Conservation (phyloP, 2,888 invertebrate species). For the Bembecia ichneumoniformis region DNA sequence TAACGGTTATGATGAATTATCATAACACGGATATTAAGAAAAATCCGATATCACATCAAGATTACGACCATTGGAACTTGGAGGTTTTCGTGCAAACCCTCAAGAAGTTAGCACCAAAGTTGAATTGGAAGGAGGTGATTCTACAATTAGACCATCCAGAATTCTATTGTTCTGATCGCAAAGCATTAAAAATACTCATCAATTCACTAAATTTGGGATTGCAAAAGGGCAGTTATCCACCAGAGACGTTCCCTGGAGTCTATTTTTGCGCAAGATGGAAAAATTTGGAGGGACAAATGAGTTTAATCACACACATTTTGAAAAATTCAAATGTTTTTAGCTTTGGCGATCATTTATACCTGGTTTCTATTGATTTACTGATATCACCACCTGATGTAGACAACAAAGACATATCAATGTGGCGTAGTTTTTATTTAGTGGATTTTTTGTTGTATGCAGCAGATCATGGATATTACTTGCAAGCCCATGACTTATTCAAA, state of each 20-base stretch:
- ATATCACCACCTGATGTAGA: conserved; percentile 96
- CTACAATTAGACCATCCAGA: conserved; percentile 92
- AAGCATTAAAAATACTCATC: conserved; percentile 85
- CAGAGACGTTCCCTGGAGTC: conserved; percentile 87
- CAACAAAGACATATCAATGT: conserved; percentile 92
- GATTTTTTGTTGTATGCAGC: conserved; percentile 90
- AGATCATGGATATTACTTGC: conserved; percentile 86
- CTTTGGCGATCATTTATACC: conserved; percentile 89
- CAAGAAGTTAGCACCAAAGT: conserved; percentile 87
- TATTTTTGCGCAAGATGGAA: conserved; percentile 93
- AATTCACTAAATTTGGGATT: conserved; percentile 86
- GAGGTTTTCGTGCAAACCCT: conserved; percentile 94
- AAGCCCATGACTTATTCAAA: conserved; percentile 91
- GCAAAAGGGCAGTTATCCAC: conserved; percentile 80
- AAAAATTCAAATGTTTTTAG: conserved; percentile 95
- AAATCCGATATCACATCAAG: conserved; percentile 48
- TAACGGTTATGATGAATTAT: conserved; percentile 89
- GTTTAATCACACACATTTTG: conserved; percentile 87
- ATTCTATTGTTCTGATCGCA: conserved; percentile 89
- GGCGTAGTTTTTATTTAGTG: conserved; percentile 93
- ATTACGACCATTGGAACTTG: conserved; percentile 87
- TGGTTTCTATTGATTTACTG: conserved; percentile 88
- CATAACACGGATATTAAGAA: conserved; percentile 75
- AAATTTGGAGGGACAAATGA: conserved; percentile 93
- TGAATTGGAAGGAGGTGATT: conserved; percentile 95